Base-by-base conservation (phyloP, 2,888 invertebrate genomes). In the Megaustenia siamemsis region DNA sequence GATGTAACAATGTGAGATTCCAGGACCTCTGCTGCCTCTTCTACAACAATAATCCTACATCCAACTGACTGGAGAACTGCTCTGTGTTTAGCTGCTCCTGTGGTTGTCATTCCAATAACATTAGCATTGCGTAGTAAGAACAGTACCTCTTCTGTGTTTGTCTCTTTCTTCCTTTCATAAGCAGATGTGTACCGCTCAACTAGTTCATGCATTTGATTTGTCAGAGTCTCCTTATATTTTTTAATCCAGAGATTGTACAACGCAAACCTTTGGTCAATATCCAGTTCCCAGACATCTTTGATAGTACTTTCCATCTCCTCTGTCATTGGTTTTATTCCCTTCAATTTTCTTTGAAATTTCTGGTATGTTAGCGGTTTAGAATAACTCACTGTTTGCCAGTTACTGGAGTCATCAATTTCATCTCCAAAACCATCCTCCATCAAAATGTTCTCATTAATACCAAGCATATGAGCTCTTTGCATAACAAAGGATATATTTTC, bases 1-100 rank as follows among this genome's bases (percentile, higher is more conserved):
- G 97, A 96, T 0, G 96, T 96, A 0, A 97, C 94, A 21, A 97
- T 96, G 92, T 98, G 97, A 0, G 96, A 95, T 92, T 98, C 98
- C 63, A 97, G 93, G 0, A 86, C 87, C 76, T 87, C 97, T 0
- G 97, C 97, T 0, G 97, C 97, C 94, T 98, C 98, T 93, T 98
- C 98, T 0, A 98, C 96, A 28, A 95, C 93, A n/a, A 95, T 92
- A 56, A 94, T 93, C 35, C 89, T 90, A 38, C 94, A 94, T 6
- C 91, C 87, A 18, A 95, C 88, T 18, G 86, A 81, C 77, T 90
- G 88, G 3, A 94, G 85, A 0, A 92, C 71, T 8, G 87, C 76
- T n/a, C 90, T 87, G 84, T 93, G 91, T 69, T 90, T 88, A 8
- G 93, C 93, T 43, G 93, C 93, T 32, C 93, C 92, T 8, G 93